Base-by-base conservation (phyloP, 2,113 vertebrate genomes). In the Chroicocephalus ridibundus region DNA sequence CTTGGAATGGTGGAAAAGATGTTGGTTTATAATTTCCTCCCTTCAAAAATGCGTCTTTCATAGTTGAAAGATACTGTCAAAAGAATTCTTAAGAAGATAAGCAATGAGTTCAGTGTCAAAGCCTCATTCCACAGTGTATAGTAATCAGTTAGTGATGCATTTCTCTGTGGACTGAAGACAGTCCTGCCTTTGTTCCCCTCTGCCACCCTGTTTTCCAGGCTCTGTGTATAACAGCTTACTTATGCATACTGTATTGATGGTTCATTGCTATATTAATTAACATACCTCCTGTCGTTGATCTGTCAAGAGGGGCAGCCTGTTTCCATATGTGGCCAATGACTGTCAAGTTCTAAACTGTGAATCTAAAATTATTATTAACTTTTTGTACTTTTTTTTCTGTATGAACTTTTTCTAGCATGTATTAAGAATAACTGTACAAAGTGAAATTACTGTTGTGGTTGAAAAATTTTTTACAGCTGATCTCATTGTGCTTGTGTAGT, bases 21-120 rank as follows among this genome's bases (percentile, higher is more conserved):
- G n/a, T 57, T 87, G 82, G 77, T 89, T 81, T 97, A 90, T 93
- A 66, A 90, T 92, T 93, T 96, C 76, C 24, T 86, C 42, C 78
- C 57, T 76, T 95, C 49, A 90, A 74, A 91, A 93, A 88, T 68
- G 46, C 9, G 2, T 88, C 90, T 95, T 94, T 94, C 71, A 61
- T 90, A 83, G 60, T 58, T 92, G 86, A 94, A 94, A 91, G 83
- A 82, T 91, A 52, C 32, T 65, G 91, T 95, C 80, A 91, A 77
- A 96, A 86, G 81, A 94, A 94, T 95, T 97, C 78, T 89, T 93
- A 65, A 85, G 64, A 79, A 88, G 95, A 95, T 94, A 94, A 96
- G 95, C 82, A 88, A 52, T 78, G 87, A 95, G 69, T 86, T 94
- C 94, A 86, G 83, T 79, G 78, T 94, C 66, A 91, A 69, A 94